These are phyloP conservation scores for Nannobrachium achirus DNA, from an alignment of 2,113 vertebrate species.

Conservation along the genomic window DNA sequence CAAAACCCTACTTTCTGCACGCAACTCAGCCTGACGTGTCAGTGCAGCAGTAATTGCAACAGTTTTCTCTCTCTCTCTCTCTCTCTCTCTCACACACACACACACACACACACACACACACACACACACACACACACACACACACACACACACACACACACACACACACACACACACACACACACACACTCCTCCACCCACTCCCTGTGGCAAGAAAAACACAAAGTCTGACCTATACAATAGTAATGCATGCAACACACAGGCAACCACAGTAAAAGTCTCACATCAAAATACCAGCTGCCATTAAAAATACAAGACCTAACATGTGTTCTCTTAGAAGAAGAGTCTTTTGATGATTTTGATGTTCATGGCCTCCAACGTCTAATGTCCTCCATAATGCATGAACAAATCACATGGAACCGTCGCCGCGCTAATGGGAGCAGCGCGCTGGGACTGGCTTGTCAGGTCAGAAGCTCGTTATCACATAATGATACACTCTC, in stretches of 20 bases:
- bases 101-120: too few species aligned
- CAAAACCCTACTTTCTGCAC: not conserved
- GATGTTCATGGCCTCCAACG: constrained; percentile 37
- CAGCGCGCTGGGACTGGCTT: constrained; percentile 38
- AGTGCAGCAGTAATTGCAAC: constrained; percentile 25
- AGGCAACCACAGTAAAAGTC: constrained; percentile 50
- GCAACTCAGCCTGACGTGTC: constrained; percentile 5
- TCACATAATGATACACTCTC: constrained; percentile 30
- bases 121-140: too few species aligned
- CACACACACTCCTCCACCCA: constrained; percentile 37
- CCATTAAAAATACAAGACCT: constrained; percentile 54
- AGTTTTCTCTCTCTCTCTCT: constrained; percentile 18
- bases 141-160: too few species aligned
- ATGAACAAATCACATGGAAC: constrained; percentile 39
- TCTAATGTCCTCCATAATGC: constrained; percentile 35
- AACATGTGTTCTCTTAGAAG: constrained; percentile 21
- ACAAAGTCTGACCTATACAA: constrained; percentile 55
- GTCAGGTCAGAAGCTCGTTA: constrained; percentile 18
- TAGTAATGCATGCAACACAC: constrained; percentile 48
- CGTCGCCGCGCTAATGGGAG: constrained; percentile 51
- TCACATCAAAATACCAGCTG: constrained; percentile 6
- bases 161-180: too few species aligned
- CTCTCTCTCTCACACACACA: too few species aligned
- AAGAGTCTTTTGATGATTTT: constrained; percentile 66
- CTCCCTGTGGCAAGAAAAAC: constrained; percentile 18